A percentile compares a stretch with the other conserved stretches of the same genome.
These are phyloP conservation scores for Sebastes itinus DNA, from an alignment of 2,797 vertebrate genomes.

Conservation along the genomic window DNA sequence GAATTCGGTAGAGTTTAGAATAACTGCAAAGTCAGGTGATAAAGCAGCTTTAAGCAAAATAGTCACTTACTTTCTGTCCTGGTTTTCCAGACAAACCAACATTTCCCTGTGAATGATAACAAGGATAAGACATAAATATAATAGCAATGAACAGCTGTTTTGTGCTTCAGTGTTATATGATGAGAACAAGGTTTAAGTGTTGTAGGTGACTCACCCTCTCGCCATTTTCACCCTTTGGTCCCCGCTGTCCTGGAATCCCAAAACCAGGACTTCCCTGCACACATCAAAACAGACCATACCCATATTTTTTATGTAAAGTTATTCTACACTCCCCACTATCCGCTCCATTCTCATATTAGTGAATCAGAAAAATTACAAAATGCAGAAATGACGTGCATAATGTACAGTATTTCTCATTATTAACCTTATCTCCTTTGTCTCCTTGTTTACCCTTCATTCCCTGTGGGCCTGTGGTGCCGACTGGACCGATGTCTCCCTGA, in stretches of 20 bases:
- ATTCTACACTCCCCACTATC: not conserved
- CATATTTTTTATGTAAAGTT: not conserved
- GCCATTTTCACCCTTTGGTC: slow-evolving; percentile 88
- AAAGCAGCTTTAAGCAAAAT: not conserved
- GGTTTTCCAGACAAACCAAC: slow-evolving; percentile 92
- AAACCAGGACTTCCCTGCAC: slow-evolving; percentile 89
- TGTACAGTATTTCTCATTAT: not conserved
- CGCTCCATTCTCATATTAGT: rapidly evolving
- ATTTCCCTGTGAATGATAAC: slow-evolving; percentile 84
- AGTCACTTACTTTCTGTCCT: slow-evolving; percentile 84
- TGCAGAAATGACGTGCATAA: not conserved
- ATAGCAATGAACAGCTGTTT: not conserved
- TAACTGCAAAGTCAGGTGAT: no score
- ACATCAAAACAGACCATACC: slow-evolving; percentile 26
- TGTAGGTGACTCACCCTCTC: slow-evolving; percentile 85
- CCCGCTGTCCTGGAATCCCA: slow-evolving; percentile 89
- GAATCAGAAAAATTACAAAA: not conserved
- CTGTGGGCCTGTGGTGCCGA: slow-evolving; percentile 81
- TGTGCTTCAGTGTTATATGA: not conserved
- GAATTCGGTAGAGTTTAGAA: not conserved
- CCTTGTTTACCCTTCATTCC: slow-evolving; percentile 87
- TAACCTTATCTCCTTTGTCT: slow-evolving; percentile 90
- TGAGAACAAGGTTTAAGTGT: not conserved
- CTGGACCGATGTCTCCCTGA: slow-evolving; percentile 87
- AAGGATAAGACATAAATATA: slow-evolving; percentile 3